phyloP scores from a whole-genome alignment of 2,113 vertebrate genomes.

The Oxygymnocypris stewartii region DNA sequence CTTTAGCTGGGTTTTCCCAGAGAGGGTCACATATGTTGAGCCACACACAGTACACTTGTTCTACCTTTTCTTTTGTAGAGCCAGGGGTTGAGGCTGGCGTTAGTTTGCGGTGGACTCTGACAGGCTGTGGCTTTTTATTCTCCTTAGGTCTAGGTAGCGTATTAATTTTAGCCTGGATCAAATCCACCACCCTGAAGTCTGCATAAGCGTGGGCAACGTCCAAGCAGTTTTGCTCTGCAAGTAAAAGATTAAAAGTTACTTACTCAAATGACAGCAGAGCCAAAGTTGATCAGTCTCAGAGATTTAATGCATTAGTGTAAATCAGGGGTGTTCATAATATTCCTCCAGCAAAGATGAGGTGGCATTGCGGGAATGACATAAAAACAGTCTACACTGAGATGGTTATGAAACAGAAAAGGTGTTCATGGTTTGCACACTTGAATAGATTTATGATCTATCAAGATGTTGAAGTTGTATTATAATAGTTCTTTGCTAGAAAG shows the following conservation, averaged over 20 bases:
- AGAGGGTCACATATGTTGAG: too few species aligned
- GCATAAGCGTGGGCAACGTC: constrained; percentile 81
- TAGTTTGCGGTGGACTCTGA: constrained; percentile 65
- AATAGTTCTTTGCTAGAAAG: not conserved
- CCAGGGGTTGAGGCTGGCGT: constrained; percentile 38
- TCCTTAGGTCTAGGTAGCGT: constrained; percentile 72
- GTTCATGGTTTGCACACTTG: not conserved
- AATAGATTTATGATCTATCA: constrained; percentile 9
- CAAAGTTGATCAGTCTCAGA: constrained; percentile 34
- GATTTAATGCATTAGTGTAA: constrained; percentile 33
- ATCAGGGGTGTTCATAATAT: not conserved
- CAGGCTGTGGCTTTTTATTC: constrained; percentile 64
- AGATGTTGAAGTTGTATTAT: not conserved
- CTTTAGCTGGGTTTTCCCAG: too few species aligned
- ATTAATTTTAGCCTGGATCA: constrained; percentile 80
- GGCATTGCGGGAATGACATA: constrained; percentile 15
- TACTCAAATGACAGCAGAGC: constrained; percentile 31
- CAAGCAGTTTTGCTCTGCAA: constrained; percentile 79
- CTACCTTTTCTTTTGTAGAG: constrained; percentile 66
- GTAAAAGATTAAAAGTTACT: constrained; percentile 45
- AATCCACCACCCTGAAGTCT: constrained; percentile 76
- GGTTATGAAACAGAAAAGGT: not conserved
- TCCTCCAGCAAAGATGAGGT: not conserved
- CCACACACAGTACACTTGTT: not conserved
- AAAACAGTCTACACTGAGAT: not conserved